Evolutionary conservation across 2,888 invertebrate genomes (phyloP).

Genomic region (Plagodis pulveraria): DNA sequence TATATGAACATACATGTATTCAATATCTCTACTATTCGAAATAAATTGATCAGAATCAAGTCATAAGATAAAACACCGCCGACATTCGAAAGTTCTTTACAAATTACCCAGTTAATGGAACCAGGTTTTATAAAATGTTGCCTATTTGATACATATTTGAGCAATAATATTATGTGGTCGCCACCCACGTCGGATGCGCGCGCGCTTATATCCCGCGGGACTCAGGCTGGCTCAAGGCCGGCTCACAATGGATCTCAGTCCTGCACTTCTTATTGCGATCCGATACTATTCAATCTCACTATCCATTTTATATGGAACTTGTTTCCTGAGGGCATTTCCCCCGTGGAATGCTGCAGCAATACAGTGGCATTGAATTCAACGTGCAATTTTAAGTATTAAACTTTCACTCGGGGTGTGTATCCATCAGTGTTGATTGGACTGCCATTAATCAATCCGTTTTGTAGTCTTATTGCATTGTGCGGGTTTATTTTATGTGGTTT

Average conservation of each 20-base stretch:
- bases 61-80: neutral
- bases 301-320: conserved; percentile 78
- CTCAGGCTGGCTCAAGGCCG: conserved; percentile 60
- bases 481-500: conserved; percentile 16
- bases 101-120: neutral
- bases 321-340: conserved; percentile 72
- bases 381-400: conserved; percentile 42
- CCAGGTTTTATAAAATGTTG: conserved; percentile 12
- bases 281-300: conserved; percentile 77
- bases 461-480: conserved; percentile 26
- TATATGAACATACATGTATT: too few species aligned
- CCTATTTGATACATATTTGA: conserved; percentile 26
- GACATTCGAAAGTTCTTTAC: conserved; percentile 1
- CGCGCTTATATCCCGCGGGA: conserved; percentile 57
- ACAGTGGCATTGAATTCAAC: conserved; percentile 59
- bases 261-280: conserved; percentile 74
- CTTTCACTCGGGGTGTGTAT: conserved; percentile 46
- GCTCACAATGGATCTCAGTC: conserved; percentile 69
- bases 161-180: conserved; percentile 34
- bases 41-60: neutral
- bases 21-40: neutral
- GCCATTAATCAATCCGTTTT: conserved; percentile 33
- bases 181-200: conserved; percentile 67
- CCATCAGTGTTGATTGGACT: conserved; percentile 31
- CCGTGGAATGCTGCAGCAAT: conserved; percentile 49